Base-by-base conservation (phyloP, 2,113 vertebrate species). In the Peromyscus maniculatus region DNA sequence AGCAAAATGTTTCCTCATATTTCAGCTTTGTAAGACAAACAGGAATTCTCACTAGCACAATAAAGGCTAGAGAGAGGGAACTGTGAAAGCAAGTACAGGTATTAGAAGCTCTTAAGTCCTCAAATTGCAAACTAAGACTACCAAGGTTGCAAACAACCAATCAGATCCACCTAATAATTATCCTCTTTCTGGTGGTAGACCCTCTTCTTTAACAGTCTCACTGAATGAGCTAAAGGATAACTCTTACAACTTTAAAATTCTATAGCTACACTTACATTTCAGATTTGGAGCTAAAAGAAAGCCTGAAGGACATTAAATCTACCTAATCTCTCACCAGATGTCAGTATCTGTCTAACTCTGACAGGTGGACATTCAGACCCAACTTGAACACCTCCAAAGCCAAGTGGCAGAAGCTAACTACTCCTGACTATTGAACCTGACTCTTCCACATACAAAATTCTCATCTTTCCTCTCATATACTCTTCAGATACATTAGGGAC, bases 21-120 rank as follows among this genome's bases (percentile, higher is more conserved):
- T 84, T 95, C 52, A 92, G 91, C 66, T 75, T 94, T 52, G 87
- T 69, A 89, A 83, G 69, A 92, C 89, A 95, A 95, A 86, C 11
- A 43, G 21, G 64, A 78, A 96, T 89, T 96, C 69, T 86, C 64
- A 8, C 64, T 46, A 89, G 2, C 46, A 77, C 57, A 24, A 39
- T 80, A 97, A 96, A 89, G 78, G 59, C 21, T 80, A 93, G 75
- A 4, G 15, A 89, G 49, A 92, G 36, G 89, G 31, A 94, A 75
- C 19, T 95, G 4, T 80, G 39, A 94, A 87, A 19, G 12, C 46
- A 96, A 72, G n/a, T 77, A 80, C 1, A 69, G 19, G 79, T 92
- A 87, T 16, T 93, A 91, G 84, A 31, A 8, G 39, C 67, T n/a
- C 52, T 74, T 84, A 84, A 92, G 24, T 84, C 12, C 64, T 95